Base-by-base conservation (phyloP, 1,140 invertebrate species). In the Scaptomyza hsui region DNA sequence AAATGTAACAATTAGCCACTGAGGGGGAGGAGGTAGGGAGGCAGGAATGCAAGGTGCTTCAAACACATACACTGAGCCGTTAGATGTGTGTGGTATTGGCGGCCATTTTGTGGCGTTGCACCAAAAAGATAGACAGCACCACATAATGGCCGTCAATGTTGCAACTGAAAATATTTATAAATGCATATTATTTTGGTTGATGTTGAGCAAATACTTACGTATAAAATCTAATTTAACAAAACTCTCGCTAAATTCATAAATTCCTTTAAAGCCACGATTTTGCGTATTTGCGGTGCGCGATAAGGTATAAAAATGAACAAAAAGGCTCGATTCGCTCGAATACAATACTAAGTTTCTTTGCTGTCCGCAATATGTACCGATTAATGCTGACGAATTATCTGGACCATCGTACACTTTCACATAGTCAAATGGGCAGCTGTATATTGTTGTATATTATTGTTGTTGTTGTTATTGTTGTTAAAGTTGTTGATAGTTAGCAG, bases 201-300 rank as follows among this genome's bases (percentile, higher is more conserved):
- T 21, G 32, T 16, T 19, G 18, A 24, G 6, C 5, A n/a, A 91
- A 92, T 92, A 93, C 88, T 91, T 95, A 91, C 94, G 95, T 94
- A 98, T 98, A 94, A 98, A 98, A 95, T 97, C 97, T 94, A 99
- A 94, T 94, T 98, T 98, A 92, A 98, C 97, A 93, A 98, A 98
- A 93, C 96, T 97, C 92, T 98, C 97, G 74, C 97, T 97, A 93
- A 99, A 98, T 94, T 98, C 97, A 93, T 97, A 99, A 92, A 97
- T 97, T 80, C 96, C 97, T 92, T 97, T 97, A 93, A 98, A 99
- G 77, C 97, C 98, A 90, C 97, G 94, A 93, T 98, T 98, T 92
- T 98, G 97, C 68, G 96, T 96, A 92, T 97, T 97, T 76, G 97
- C 96, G 82, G 96, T 96, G 90, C 97, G 94, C 89, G 96, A 94